A percentile compares a stretch with the other conserved stretches of the same genome.
Evolutionary conservation across 2,888 invertebrate species (phyloP).

Genomic region (Cephus pulcher): DNA sequence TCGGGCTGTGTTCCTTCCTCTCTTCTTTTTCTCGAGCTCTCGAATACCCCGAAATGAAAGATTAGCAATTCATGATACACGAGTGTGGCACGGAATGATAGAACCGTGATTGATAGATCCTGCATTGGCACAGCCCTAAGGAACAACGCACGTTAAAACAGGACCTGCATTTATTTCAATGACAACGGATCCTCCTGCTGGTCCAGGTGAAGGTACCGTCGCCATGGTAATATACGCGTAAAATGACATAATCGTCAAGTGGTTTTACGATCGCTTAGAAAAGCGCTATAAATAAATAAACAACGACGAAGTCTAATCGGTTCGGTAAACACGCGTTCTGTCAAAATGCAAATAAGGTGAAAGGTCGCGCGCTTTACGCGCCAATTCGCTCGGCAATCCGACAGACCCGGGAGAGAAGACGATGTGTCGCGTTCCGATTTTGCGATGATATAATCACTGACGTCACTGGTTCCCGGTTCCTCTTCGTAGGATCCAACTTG

Average conservation of each 20-base stretch:
- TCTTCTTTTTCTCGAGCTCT: background rate
- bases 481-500: background rate
- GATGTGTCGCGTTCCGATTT: conserved; percentile 23
- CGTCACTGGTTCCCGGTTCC: background rate
- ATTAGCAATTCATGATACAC: background rate
- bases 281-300: conserved; percentile 4
- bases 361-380: conserved; percentile 26
- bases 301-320: conserved; percentile 6
- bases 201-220: background rate
- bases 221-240: background rate
- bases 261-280: conserved; percentile 2
- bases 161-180: background rate
- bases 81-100: background rate
- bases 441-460: conserved; percentile 6
- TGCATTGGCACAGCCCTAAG: background rate
- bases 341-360: conserved; percentile 49
- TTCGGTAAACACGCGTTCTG: conserved; percentile 2
- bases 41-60: background rate
- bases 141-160: background rate
- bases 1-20: background rate
- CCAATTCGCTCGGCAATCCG: conserved; percentile 1
- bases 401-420: conserved; percentile 27
- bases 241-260: background rate
- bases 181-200: background rate
- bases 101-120: background rate